A percentile compares a stretch with the other conserved stretches of the same genome.
Conservation (phyloP, 2,888 invertebrate genomes). For the Hedychridium roseum region DNA sequence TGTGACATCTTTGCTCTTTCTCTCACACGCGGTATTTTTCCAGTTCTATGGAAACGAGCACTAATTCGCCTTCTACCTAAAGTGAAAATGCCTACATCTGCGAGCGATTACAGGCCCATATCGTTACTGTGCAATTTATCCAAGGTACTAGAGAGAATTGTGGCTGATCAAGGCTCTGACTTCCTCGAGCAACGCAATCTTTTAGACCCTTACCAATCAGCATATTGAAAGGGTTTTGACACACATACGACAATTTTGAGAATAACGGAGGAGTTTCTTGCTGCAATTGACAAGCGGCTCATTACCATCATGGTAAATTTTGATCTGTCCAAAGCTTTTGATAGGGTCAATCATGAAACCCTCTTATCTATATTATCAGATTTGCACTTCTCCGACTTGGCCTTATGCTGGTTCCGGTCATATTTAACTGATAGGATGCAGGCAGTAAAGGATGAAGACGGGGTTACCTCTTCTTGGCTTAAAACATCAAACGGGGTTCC, state of each 20-base stretch:
- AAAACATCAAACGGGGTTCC: background rate
- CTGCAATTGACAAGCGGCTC: conserved; percentile 29
- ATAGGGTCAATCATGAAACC: conserved; percentile 33
- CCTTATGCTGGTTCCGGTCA: conserved; percentile 48
- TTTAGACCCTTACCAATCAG: conserved; percentile 5
- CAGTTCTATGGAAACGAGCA: background rate
- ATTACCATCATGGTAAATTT: conserved; percentile 33
- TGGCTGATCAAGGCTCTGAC: background rate
- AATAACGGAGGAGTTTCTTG: conserved; percentile 36
- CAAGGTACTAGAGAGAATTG: background rate
- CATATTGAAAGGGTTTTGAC: background rate
- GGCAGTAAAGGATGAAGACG: background rate
- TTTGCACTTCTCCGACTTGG: conserved; percentile 60
- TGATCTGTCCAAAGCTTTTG: conserved; percentile 46
- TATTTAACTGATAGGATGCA: conserved; percentile 12
- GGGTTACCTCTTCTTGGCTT: background rate
- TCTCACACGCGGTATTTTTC: background rate
- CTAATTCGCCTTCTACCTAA: background rate
- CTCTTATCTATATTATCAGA: conserved; percentile 27
- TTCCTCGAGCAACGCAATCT: background rate
- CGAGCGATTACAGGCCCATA: background rate
- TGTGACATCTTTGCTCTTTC: background rate
- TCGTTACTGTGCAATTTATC: background rate
- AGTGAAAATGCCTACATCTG: background rate
- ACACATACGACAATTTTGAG: conserved; percentile 38